phyloP scores from a whole-genome alignment of 2,797 vertebrate species.

The Phrynocephalus forsythii region DNA sequence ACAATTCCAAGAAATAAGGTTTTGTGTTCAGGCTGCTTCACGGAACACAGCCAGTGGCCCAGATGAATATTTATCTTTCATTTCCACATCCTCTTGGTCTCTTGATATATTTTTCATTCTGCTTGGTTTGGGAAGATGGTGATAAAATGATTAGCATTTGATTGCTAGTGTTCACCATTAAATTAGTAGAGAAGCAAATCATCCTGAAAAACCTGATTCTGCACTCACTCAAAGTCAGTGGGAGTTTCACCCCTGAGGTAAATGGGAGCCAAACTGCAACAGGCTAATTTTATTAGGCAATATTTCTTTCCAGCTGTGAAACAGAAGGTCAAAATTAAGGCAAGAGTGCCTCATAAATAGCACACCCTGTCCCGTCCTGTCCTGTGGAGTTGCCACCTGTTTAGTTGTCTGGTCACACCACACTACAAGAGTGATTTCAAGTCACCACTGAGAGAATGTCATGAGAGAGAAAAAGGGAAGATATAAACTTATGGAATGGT shows the following conservation, averaged over 20 bases:
- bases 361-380: neutral
- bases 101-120: neutral
- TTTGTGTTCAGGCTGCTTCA: neutral
- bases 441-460: neutral
- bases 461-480: slow-evolving; percentile 24
- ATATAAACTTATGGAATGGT: neutral
- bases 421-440: slow-evolving; percentile 30
- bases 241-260: neutral
- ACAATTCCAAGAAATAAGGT: neutral
- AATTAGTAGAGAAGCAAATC: slow-evolving; percentile 10
- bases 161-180: neutral
- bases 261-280: slow-evolving; percentile 30
- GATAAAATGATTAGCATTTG: slow-evolving; percentile 13
- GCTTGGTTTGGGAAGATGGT: neutral
- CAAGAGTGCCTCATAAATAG: slow-evolving; percentile 28
- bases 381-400: neutral
- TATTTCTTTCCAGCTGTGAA: neutral
- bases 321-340: neutral
- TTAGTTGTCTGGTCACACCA: slow-evolving; percentile 14
- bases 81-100: neutral
- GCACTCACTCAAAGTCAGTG: neutral
- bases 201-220: neutral
- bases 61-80: slow-evolving; percentile 9
- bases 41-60: neutral
- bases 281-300: neutral